These are phyloP conservation scores for Heliconius congener DNA, from an alignment of 1,140 invertebrate genomes.

Conservation along the genomic window DNA sequence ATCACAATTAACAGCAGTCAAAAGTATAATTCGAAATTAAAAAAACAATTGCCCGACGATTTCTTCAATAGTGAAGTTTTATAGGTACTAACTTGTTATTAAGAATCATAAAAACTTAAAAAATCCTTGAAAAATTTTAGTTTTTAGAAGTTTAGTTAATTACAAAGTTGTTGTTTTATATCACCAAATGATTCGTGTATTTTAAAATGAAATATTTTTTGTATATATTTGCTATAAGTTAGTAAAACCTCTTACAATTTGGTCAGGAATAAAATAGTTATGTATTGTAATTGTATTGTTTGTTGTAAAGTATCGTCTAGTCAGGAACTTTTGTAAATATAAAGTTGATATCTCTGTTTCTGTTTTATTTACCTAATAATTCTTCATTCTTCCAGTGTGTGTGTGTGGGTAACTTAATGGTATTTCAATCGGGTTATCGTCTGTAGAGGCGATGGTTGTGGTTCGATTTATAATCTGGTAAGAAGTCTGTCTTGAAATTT, in stretches of 20 bases:
- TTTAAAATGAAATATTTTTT: not conserved
- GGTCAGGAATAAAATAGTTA: not conserved
- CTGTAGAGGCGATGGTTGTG: too few relatives aligned
- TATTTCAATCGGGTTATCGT: too few relatives aligned
- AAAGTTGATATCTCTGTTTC: not conserved
- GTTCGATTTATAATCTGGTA: too few relatives aligned
- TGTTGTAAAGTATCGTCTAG: constrained; percentile 1
- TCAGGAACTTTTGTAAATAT: not conserved
- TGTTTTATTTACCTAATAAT: not conserved
- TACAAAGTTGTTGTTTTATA: not conserved
- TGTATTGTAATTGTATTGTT: not conserved
- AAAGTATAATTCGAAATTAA: not conserved
- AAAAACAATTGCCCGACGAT: too few relatives aligned
- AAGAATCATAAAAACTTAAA: too few relatives aligned
- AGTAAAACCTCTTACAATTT: not conserved
- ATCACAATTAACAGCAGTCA: not conserved
- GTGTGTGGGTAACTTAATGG: too few relatives aligned
- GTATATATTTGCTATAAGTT: not conserved
- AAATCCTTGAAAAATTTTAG: not conserved
- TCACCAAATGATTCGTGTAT: not conserved
- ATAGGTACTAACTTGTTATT: too few relatives aligned
- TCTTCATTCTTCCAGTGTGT: not conserved
- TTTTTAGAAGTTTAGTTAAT: not conserved
- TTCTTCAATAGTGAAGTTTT: too few relatives aligned
- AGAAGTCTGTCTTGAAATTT: too few relatives aligned